Evolutionary conservation across 2,797 vertebrate genomes (phyloP).

Genomic region (Amazonetta brasiliensis): DNA sequence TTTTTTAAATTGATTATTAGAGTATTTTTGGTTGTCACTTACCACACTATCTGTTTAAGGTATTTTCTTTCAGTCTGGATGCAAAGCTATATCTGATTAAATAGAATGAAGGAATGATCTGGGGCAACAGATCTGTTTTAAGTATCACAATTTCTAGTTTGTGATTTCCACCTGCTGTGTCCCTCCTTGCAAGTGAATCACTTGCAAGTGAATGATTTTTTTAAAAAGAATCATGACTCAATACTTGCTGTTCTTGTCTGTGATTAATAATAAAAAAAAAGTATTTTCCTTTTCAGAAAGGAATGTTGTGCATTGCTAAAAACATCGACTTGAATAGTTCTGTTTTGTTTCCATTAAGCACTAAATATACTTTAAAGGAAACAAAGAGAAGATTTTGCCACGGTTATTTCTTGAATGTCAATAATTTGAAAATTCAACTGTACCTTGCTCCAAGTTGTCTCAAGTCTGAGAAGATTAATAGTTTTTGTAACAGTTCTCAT

Average conservation of each 20-base stretch:
- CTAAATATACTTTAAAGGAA: neutral
- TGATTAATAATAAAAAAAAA: constrained; percentile 32
- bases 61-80: neutral
- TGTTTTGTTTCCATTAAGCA: neutral
- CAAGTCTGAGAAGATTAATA: neutral
- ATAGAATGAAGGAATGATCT: neutral
- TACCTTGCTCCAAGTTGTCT: neutral
- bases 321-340: neutral
- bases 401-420: neutral
- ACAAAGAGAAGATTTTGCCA: neutral
- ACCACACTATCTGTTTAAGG: neutral
- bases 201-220: constrained; percentile 28
- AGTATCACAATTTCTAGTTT: neutral
- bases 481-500: neutral
- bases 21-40: neutral
- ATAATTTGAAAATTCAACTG: neutral
- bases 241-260: constrained; percentile 30
- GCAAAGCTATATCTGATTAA: neutral
- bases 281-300: neutral
- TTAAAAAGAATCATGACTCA: constrained; percentile 18
- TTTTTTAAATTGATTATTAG: neutral
- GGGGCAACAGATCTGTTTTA: neutral
- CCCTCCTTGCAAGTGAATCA: neutral
- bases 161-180: neutral
- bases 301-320: neutral